Evolutionary conservation across 2,113 vertebrate genomes (phyloP).

Genomic region (Pedetes capensis): DNA sequence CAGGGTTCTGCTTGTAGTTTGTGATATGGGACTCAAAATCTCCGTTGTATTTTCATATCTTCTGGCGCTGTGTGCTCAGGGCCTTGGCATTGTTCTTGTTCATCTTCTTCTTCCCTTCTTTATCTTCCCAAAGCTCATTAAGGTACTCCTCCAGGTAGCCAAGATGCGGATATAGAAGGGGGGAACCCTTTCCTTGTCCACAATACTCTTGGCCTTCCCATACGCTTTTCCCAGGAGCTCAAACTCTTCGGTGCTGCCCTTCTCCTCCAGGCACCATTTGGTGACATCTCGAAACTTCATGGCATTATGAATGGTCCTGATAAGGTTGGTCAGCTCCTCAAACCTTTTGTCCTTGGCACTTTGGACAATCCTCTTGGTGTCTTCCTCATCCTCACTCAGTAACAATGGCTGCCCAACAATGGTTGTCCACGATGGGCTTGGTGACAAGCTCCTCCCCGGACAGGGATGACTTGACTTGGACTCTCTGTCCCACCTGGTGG

Average conservation of each 20-base stretch:
- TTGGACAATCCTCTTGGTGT: slow-evolving; percentile 93
- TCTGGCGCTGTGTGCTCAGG: slow-evolving; percentile 92
- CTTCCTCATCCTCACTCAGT: slow-evolving; percentile 94
- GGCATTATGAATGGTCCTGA: slow-evolving; percentile 94
- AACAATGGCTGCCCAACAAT: slow-evolving; percentile 88
- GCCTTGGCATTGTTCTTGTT: slow-evolving; percentile 96
- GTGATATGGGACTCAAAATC: slow-evolving; percentile 90
- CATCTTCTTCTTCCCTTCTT: slow-evolving; percentile 96
- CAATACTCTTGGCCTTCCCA: slow-evolving; percentile 92
- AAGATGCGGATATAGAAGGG: slow-evolving; percentile 92
- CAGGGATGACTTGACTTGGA: slow-evolving; percentile 91
- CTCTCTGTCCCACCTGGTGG: slow-evolving; percentile 94
- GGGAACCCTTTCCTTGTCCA: slow-evolving; percentile 94
- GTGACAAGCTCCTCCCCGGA: slow-evolving; percentile 89
- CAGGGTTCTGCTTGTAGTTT: slow-evolving; percentile 92
- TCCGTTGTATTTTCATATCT: slow-evolving; percentile 94
- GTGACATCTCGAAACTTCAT: slow-evolving; percentile 96
- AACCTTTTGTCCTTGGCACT: slow-evolving; percentile 96
- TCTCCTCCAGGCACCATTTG: slow-evolving; percentile 94
- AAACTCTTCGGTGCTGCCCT: too few species aligned
- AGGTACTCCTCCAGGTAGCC: slow-evolving; percentile 92
- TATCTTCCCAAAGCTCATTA: slow-evolving; percentile 95
- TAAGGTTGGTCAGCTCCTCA: slow-evolving; percentile 93
- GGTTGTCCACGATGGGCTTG: slow-evolving; percentile 89
- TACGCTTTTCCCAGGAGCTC: slow-evolving; percentile 92